phyloP scores from a whole-genome alignment of 2,888 invertebrate genomes.

The Cataglyphis altisquamis region DNA sequence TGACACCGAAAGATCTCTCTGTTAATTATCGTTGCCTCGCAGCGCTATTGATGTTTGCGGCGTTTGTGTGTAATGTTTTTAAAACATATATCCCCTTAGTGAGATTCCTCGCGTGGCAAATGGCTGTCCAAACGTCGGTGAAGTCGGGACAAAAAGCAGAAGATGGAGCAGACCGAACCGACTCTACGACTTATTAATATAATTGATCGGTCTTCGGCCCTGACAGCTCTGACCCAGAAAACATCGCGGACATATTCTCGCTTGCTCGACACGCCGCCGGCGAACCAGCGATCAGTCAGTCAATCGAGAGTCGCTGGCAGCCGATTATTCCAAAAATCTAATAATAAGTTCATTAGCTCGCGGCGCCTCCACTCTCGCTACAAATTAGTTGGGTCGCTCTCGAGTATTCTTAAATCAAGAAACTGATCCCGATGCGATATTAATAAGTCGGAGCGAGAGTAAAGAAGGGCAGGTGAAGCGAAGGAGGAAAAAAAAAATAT shows the following conservation, averaged over 20 bases:
- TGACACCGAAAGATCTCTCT: conserved; percentile 62
- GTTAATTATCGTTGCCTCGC: conserved; percentile 68
- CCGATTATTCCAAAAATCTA: conserved; percentile 75
- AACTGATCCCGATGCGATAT: conserved; percentile 66
- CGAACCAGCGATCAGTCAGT: conserved; percentile 10
- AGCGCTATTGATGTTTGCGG: conserved; percentile 64
- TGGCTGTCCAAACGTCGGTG: conserved; percentile 50
- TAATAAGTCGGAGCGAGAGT: conserved; percentile 34
- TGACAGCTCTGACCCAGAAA: conserved; percentile 78
- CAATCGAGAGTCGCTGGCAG: conserved; percentile 44
- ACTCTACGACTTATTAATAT: conserved; percentile 69
- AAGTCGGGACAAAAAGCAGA: conserved; percentile 20
- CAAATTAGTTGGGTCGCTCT: conserved; percentile 68
- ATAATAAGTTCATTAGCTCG: conserved; percentile 81
- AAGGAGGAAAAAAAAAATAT: conserved; percentile 12
- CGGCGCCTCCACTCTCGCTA: conserved; percentile 59
- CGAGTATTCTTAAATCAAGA: conserved; percentile 66
- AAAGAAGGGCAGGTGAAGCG: neutral
- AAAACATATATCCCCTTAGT: conserved; percentile 58
- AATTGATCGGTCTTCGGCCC: conserved; percentile 76
- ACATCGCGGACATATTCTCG: conserved; percentile 40
- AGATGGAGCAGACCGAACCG: conserved; percentile 46
- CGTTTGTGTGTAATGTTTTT: conserved; percentile 51
- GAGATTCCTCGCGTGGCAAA: conserved; percentile 58
- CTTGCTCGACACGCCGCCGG: conserved; percentile 32